Evolutionary conservation across 1,140 invertebrate genomes (phyloP).

Genomic region (Zaprionus lachaisei): DNA sequence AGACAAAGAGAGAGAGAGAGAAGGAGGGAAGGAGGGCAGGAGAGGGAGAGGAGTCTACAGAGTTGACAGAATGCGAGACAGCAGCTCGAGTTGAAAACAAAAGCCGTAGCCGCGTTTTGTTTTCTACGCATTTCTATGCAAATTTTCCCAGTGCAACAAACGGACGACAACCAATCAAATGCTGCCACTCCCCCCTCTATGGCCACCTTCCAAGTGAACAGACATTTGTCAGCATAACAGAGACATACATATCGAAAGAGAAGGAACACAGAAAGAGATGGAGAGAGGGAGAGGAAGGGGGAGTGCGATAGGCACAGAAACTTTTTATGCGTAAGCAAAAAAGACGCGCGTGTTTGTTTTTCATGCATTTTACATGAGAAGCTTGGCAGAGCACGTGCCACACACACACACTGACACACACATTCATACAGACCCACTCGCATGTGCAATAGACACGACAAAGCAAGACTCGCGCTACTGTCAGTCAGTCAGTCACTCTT

Average conservation of each 20-base stretch:
- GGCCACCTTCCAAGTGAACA: slow-evolving; percentile 11
- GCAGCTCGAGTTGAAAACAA: slow-evolving; percentile 14
- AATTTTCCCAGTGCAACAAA: slow-evolving; percentile 63
- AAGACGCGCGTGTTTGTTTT: slow-evolving; percentile 67
- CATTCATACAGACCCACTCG: not conserved
- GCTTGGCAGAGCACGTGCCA: slow-evolving; percentile 36
- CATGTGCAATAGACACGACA: slow-evolving; percentile 3
- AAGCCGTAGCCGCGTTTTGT: slow-evolving; percentile 35
- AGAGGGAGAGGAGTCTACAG: not conserved
- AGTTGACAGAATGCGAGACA: not conserved
- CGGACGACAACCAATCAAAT: slow-evolving; percentile 22
- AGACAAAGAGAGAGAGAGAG: slow-evolving; percentile 10
- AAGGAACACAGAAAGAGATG: not conserved
- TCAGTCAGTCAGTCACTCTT: slow-evolving; percentile 20
- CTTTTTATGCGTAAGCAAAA: slow-evolving; percentile 66
- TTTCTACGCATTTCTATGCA: slow-evolving; percentile 65
- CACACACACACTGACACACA: slow-evolving; percentile 5
- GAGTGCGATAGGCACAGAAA: not conserved
- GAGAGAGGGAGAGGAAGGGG: not conserved
- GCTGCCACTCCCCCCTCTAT: slow-evolving; percentile 3
- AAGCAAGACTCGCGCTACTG: not conserved
- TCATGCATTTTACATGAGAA: slow-evolving; percentile 70
- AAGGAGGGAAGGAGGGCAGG: too few species aligned
- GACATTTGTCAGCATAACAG: slow-evolving; percentile 69
- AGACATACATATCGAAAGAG: slow-evolving; percentile 36